Conservation (phyloP, 2,888 invertebrate species). For the Marasmarcha lunaedactyla region DNA sequence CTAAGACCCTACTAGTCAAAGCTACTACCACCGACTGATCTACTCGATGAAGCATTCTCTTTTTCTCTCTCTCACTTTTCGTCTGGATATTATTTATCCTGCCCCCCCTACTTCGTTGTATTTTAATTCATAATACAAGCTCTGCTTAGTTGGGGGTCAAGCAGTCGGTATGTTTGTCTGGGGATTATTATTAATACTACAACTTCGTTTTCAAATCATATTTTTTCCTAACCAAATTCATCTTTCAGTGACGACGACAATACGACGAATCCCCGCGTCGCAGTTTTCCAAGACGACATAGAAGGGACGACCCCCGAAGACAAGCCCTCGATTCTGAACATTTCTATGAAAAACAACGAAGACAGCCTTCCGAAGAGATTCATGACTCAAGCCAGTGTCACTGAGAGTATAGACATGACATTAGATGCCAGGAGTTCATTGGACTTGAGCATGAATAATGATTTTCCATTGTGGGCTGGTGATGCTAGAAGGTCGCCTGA, state of each 20-base stretch:
- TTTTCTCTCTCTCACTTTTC: too few species aligned
- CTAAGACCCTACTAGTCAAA: too few species aligned
- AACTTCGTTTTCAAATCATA: too few species aligned
- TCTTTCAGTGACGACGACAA: conserved; percentile 74
- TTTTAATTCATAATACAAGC: too few species aligned
- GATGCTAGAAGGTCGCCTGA: conserved; percentile 82
- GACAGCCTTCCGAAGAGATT: neutral
- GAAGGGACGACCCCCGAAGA: conserved; percentile 27
- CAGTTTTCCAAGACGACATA: conserved; percentile 85
- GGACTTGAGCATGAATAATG: conserved; percentile 31
- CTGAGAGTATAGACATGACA: conserved; percentile 21
- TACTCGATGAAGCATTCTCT: too few species aligned
- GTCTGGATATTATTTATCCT: too few species aligned
- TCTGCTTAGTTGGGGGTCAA: too few species aligned
- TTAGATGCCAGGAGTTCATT: conserved; percentile 45
- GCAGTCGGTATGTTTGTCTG: too few species aligned
- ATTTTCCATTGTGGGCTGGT: conserved; percentile 70
- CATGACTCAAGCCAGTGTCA: neutral
- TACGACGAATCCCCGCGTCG: conserved; percentile 82
- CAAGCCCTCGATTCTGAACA: conserved; percentile 5
- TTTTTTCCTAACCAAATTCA: too few species aligned
- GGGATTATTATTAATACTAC: too few species aligned
- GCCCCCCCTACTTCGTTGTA: too few species aligned
- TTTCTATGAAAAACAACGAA: conserved; percentile 12
- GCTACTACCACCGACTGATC: too few species aligned